phyloP scores from a whole-genome alignment of 2,797 vertebrate genomes.

The Enteromius anoplus region DNA sequence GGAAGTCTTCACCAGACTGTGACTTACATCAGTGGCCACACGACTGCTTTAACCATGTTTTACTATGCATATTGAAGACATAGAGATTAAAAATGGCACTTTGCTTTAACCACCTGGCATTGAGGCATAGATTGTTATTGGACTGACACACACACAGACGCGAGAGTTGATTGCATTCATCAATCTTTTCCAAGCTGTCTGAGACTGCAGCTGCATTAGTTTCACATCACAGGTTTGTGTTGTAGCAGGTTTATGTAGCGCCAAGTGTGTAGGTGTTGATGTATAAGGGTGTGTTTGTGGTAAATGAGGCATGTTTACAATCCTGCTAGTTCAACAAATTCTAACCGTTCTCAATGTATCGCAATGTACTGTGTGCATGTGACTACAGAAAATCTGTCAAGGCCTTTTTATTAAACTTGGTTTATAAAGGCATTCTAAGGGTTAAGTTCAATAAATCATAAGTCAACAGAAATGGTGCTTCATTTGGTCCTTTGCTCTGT shows the following conservation, averaged over 20 bases:
- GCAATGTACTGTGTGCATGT: neutral
- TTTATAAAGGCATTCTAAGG: neutral
- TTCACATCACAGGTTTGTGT: constrained; percentile 26
- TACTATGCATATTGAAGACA: constrained; percentile 2
- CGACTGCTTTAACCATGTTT: constrained; percentile 17
- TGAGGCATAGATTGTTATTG: constrained; percentile 22
- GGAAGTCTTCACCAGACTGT: neutral
- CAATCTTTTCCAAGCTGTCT: constrained; percentile 35
- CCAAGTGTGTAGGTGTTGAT: neutral
- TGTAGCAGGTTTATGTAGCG: constrained; percentile 6
- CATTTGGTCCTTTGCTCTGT: neutral
- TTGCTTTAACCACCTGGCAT: constrained; percentile 11
- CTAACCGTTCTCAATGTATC: neutral
- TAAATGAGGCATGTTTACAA: constrained; percentile 24
- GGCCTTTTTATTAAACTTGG: neutral
- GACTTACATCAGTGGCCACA: constrained; percentile 12
- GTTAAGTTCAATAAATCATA: neutral
- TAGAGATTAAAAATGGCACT: neutral
- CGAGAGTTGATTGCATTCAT: constrained; percentile 39
- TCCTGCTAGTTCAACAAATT: constrained; percentile 12
- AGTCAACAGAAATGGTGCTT: neutral
- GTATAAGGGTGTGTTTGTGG: neutral
- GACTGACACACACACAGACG: neutral
- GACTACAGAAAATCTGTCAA: neutral
- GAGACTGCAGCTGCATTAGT: constrained; percentile 23